Evolutionary conservation across 1,140 invertebrate species (phyloP), one percentile per base, ranked within the genome.

Genomic region (Drosophila navojoa): DNA sequence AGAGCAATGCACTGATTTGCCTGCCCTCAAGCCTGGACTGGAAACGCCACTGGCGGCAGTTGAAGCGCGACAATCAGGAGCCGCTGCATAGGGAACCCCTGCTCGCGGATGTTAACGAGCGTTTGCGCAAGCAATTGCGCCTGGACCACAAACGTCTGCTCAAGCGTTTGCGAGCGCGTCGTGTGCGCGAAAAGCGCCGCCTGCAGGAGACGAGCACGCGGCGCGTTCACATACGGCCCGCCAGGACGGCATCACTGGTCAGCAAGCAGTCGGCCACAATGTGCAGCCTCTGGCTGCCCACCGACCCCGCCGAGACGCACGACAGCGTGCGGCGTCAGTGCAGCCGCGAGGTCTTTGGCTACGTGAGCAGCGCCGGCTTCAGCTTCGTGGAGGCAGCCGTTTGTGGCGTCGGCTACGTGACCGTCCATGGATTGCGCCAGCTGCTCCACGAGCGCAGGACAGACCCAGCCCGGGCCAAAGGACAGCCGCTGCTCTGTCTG

Each of bases 271-370:
- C 93, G 2, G 89, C 93, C 75, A 90, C 92, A 82, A 96, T 97
- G 94, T 93, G 93, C 67, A 92, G 94, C 45, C 86, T 97, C 3
- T 97, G 95, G 94, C 80, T 97, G 42, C 95, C 96, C 7, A 69
- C 40, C 0, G 92, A 93, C 47, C 92, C 91, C 63, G 35, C 67
- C 9, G 61, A 79, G 29, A 75, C 92, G 91, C 45, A 35, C 6
- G 86, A 91, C 35, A 93, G 90, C 35, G 93, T 96, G 38, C 94
- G 95, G n/a, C 78, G 94, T 53, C 93, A 94, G 15, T 94, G 94
- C 79, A 93, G 93, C 15, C 93, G 96, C 77, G 93, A 95, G 91
- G 93, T 96, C 3, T 94, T 97, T 76, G 97, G 97, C 47, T 97
- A 95, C 92, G 81, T 97, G 9, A 93, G 92, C 42, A 92, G 94